Evolutionary conservation across 2,797 vertebrate genomes (phyloP), one percentile per base, ranked within the genome.

Genomic region (Clamator glandarius): DNA sequence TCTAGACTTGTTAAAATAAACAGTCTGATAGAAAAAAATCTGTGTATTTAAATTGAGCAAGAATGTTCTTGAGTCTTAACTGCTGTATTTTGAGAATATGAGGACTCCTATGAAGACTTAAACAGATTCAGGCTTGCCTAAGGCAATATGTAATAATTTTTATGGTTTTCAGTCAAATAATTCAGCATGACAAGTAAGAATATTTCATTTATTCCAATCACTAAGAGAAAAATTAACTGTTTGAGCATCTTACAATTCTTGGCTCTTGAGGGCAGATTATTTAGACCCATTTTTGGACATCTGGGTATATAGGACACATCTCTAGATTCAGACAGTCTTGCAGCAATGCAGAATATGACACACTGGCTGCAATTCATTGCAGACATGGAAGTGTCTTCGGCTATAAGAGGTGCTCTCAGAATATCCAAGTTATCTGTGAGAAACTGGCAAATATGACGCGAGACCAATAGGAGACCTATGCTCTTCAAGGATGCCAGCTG

Each of bases 111-210:
- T 86, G 70, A 96, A 86, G 87, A 86, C 46, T 95, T 90, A 84
- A 91, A 92, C 20, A 87, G 77, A 89, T 61, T 96, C 46, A 81
- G 39, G 68, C 73, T 93, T 36, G 74, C 95, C 84, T 79, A 67
- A 89, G 87, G 95, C 78, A 96, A 81, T 20, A 28, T 18, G 5
- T 92, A 90, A 89, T 90, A 44, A 2, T 63, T 95, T 93, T 95
- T 92, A 84, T 90, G 39, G 29, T 81, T 97, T 95, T 87, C 55
- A 78, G 61, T 94, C 31, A 73, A 95, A 87, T 39, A 91, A 93
- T 86, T 96, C 67, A 92, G 35, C 57, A 44, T 29, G 24, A 88
- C 29, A 44, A 93, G 39, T 69, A 79, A 94, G 64, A 94, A 59
- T 10, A 28, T 67, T 94, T 88, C 29, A 63, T 73, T 86, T 90